Base-by-base conservation (phyloP, 2,797 vertebrate genomes). In the Crocidura indochinensis region DNA sequence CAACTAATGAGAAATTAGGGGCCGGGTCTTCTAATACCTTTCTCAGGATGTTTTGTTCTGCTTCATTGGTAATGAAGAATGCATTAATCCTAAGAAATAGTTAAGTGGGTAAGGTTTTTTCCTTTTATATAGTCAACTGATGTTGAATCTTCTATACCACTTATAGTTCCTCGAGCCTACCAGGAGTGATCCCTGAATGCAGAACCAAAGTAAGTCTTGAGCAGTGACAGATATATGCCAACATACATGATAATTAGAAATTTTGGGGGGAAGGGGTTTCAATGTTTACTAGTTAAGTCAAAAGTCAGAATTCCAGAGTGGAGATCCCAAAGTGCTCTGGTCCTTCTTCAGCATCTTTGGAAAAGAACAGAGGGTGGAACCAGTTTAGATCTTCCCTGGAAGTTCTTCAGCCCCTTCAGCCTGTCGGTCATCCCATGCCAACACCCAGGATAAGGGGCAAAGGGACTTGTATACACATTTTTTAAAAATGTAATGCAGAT, bases 361-460 rank as follows among this genome's bases (percentile, higher is more conserved):
- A 91, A 64, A 77, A 87, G 73, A 49, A 71, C 68, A 76, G 64
- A 83, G 11, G 65, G 65, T 8, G 0, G 12, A 69, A 73, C 31
- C 77, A 75, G 19, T 76, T 98, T 96, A 99, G 96, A 99, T 98
- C 96, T 99, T 99, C 69, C 99, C 98, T 0, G 98, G 97, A 85
- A 99, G 99, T 0, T n/a, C n/a, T n/a, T n/a, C n/a, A n/a, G 71
- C 98, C 46, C 98, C 98, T 1, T 98, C 98, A 0, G 96, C 98
- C 88, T 97, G 96, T 91, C 98, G 98, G 0, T 98, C 97, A 4
- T 99, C 98, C 98, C 98, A 99, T 90, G 97, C 94, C n/a, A 98
- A 97, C 49, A 98, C 8, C 98, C 38, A 38, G 38, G 38, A 38
- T 38, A 38, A 38, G 38, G 38, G 38, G 38, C 38, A 38, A 38